phyloP scores from a whole-genome alignment of 2,888 invertebrate species.

The Clusia tigrina region DNA sequence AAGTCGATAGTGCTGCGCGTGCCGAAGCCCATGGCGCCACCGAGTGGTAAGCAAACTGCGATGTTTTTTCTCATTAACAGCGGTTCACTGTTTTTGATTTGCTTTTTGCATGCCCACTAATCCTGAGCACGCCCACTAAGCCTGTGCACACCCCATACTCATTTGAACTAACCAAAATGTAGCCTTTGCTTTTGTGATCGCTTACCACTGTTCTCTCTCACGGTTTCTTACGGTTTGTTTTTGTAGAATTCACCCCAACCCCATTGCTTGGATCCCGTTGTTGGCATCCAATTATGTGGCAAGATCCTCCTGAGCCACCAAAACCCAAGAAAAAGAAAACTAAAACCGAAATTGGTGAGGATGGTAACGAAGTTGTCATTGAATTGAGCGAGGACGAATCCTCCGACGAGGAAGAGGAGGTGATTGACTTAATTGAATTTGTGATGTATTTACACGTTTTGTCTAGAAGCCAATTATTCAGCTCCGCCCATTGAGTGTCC shows the following conservation, averaged over 20 bases:
- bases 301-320: constrained; percentile 65
- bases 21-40: constrained; percentile 60
- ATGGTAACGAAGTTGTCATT: constrained; percentile 62
- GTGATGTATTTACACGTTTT: background rate
- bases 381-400: constrained; percentile 63
- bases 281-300: constrained; percentile 74
- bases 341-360: constrained; percentile 60
- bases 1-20: constrained; percentile 57
- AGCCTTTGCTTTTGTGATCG: background rate
- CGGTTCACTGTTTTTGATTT: background rate
- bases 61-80: background rate
- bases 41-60: constrained; percentile 49
- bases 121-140: background rate
- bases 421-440: constrained; percentile 35
- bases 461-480: too few species aligned
- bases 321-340: constrained; percentile 64
- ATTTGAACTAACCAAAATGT: background rate
- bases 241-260: constrained; percentile 66
- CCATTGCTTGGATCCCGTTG: constrained; percentile 68
- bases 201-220: too few species aligned
- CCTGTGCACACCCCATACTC: too few species aligned
- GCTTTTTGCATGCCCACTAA: constrained; percentile 14
- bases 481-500: too few species aligned
- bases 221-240: constrained; percentile 37
- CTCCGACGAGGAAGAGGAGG: constrained; percentile 59